A percentile compares a stretch with the other conserved stretches of the same genome.
Conservation (phyloP, 1,140 invertebrate species). For the Sitophilus oryzae region DNA sequence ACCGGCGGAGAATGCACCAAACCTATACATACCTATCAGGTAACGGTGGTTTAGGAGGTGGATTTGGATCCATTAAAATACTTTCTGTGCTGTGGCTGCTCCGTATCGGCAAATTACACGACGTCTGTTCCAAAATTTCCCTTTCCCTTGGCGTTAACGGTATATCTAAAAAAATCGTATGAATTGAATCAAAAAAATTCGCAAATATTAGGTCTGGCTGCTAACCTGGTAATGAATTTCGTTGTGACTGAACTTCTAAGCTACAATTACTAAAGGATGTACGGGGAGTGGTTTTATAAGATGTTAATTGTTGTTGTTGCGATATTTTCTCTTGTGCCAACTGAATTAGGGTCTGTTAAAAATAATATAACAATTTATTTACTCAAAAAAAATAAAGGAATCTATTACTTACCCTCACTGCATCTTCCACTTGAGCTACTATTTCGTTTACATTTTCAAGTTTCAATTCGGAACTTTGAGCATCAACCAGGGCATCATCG, state of each 20-base stretch:
- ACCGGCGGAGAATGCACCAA: too few relatives aligned
- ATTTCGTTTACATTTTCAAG: conserved; percentile 72
- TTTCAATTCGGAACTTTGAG: conserved; percentile 57
- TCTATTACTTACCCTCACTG: conserved; percentile 56
- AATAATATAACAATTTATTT: conserved; percentile 13
- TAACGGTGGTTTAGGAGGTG: conserved; percentile 83
- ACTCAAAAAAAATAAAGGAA: not conserved
- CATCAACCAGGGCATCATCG: conserved; percentile 77
- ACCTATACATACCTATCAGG: conserved; percentile 57
- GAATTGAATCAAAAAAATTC: not conserved
- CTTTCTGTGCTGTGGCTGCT: conserved; percentile 73
- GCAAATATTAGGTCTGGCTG: not conserved
- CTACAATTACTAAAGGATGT: conserved; percentile 37
- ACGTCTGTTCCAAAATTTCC: conserved; percentile 60
- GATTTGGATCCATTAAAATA: conserved; percentile 46
- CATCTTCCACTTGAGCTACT: conserved; percentile 69
- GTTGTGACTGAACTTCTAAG: conserved; percentile 46
- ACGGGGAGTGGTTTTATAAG: conserved; percentile 42
- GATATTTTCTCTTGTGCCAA: conserved; percentile 59
- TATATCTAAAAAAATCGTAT: conserved; percentile 62
- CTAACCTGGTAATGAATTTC: conserved; percentile 56
- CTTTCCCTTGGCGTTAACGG: conserved; percentile 70
- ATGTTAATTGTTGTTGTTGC: conserved; percentile 47
- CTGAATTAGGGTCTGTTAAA: conserved; percentile 56
- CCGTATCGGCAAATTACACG: conserved; percentile 47